Percentiles rank a stretch among this genome's conserved stretches.
These are phyloP conservation scores for Aspidiotus rigidus DNA, from an alignment of 2,888 invertebrate species.

Conservation along the genomic window DNA sequence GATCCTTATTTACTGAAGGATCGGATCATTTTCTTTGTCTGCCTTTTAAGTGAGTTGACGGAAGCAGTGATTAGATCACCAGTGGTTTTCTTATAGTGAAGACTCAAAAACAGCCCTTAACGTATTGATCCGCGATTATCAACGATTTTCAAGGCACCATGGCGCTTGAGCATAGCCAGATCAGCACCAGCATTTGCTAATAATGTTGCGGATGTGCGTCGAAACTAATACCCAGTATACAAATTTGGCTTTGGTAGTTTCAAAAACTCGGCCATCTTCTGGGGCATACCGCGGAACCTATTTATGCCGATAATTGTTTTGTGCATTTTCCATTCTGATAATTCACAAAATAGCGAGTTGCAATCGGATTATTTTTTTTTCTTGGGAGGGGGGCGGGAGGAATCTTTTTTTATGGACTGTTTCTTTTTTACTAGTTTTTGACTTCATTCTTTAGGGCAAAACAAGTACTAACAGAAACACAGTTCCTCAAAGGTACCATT, in stretches of 20 bases:
- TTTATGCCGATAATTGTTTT: constrained; percentile 36
- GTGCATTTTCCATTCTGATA: constrained; percentile 37
- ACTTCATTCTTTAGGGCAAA: no score
- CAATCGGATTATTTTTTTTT: not conserved
- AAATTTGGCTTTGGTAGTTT: constrained; percentile 36
- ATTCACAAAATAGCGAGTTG: constrained; percentile 32
- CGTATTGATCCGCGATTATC: not conserved
- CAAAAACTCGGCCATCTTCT: constrained; percentile 36
- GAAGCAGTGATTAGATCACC: not conserved
- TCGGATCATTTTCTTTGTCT: not conserved
- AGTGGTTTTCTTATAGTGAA: not conserved
- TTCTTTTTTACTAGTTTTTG: no score
- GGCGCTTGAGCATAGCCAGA: constrained; percentile 35
- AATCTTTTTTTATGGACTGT: no score
- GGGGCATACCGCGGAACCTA: constrained; percentile 37
- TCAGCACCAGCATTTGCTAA: constrained; percentile 35
- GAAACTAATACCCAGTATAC: constrained; percentile 37
- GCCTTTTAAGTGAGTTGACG: not conserved
- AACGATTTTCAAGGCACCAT: constrained; percentile 35
- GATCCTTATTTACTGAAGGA: no score
- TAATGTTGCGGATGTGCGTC: constrained; percentile 37
- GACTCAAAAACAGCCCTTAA: not conserved
- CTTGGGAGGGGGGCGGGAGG: no score
- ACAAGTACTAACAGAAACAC: no score
- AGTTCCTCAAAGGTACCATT: no score